Conservation (phyloP, 2,888 invertebrate genomes). For the Cyrtodaria siliqua region DNA sequence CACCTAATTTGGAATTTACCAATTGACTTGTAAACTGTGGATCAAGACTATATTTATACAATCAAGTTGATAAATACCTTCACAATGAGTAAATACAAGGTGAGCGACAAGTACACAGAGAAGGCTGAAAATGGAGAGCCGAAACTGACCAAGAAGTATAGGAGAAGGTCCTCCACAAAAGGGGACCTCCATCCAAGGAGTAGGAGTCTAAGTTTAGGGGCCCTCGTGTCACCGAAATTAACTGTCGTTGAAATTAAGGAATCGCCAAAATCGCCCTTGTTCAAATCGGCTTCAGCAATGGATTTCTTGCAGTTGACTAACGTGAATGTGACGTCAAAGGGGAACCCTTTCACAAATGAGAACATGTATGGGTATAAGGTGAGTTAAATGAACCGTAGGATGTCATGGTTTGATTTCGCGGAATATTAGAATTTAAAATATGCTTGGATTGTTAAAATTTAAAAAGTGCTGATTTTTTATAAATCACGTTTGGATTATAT, state of each 20-base stretch:
- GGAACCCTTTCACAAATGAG: constrained; percentile 50
- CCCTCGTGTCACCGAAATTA: constrained; percentile 39
- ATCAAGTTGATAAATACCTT: constrained; percentile 22
- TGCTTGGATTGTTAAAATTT: too few relatives aligned
- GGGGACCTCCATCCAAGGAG: constrained; percentile 44
- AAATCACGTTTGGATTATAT: too few relatives aligned
- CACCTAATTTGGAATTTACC: constrained; percentile 43
- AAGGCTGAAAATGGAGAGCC: constrained; percentile 17
- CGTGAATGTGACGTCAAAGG: constrained; percentile 31
- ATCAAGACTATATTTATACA: too few relatives aligned
- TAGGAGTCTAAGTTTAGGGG: constrained; percentile 59
- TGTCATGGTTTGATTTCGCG: too few relatives aligned
- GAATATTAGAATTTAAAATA: too few relatives aligned
- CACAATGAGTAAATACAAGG: constrained; percentile 63
- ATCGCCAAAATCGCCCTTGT: constrained; percentile 29
- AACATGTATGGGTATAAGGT: constrained; percentile 67
- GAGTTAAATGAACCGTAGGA: background rate
- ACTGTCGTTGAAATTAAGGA: constrained; percentile 50
- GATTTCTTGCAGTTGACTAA: constrained; percentile 30
- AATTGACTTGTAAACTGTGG: constrained; percentile 10
- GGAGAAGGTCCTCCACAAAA: constrained; percentile 41
- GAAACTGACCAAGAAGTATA: constrained; percentile 43
- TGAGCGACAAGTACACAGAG: constrained; percentile 52
- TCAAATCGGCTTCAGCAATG: constrained; percentile 22
- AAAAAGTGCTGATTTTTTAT: too few relatives aligned